These are phyloP conservation scores for Petrophora chlorosata DNA, from an alignment of 2,888 invertebrate species.

Conservation along the genomic window DNA sequence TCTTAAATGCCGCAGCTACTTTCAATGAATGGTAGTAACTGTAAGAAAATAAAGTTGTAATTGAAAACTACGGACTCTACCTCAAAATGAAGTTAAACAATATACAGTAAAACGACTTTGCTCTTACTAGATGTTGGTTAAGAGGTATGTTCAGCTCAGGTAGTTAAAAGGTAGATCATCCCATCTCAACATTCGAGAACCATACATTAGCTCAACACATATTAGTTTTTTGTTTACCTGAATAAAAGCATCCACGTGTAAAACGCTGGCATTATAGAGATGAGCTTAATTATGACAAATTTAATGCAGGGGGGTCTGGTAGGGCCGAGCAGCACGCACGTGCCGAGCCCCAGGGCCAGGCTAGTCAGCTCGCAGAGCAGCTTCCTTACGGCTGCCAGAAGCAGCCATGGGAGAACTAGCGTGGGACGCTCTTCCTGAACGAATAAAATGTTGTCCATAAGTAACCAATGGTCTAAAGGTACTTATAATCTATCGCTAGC, in stretches of 20 bases:
- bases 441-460: too few species aligned
- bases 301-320: conserved; percentile 74
- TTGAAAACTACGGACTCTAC: too few species aligned
- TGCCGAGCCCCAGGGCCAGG: conserved; percentile 72
- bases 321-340: conserved; percentile 74
- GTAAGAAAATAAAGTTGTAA: conserved; percentile 19
- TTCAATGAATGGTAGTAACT: conserved; percentile 71
- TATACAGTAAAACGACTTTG: too few species aligned
- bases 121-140: too few species aligned
- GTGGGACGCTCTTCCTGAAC: conserved; percentile 77
- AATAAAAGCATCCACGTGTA: conserved; percentile 80
- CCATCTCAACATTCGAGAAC: too few species aligned
- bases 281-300: conserved; percentile 73
- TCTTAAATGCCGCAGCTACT: conserved; percentile 64
- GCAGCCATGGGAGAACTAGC: conserved; percentile 80
- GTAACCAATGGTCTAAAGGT: too few species aligned
- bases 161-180: too few species aligned
- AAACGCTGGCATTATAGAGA: conserved; percentile 71
- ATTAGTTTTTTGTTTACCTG: not conserved
- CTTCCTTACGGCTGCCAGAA: conserved; percentile 74
- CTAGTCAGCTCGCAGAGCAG: conserved; percentile 74
- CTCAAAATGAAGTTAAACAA: too few species aligned
- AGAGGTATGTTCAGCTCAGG: too few species aligned
- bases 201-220: not conserved
- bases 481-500: too few species aligned